A percentile compares a stretch with the other conserved stretches of the same genome.
Conservation (phyloP, 2,113 vertebrate genomes). For the Ceyx margarethae region DNA sequence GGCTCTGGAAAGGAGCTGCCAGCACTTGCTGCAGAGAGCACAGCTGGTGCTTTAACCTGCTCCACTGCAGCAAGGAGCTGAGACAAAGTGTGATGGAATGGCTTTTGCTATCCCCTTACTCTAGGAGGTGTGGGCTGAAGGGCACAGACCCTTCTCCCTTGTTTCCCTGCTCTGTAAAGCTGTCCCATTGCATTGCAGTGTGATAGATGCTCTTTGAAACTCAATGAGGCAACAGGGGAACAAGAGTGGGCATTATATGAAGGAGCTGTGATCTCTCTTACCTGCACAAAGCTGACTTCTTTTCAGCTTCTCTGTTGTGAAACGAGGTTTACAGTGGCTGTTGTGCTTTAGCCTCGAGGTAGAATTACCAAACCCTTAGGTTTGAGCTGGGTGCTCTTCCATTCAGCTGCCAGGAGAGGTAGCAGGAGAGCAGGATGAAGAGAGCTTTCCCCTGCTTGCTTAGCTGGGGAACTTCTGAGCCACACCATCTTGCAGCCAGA, state of each 20-base stretch:
- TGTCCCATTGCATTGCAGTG: not conserved
- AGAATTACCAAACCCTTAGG: not conserved
- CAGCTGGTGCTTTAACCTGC: not conserved
- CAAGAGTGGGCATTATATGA: not conserved
- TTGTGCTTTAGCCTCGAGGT: not conserved
- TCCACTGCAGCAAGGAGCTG: not conserved
- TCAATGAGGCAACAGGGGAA: not conserved
- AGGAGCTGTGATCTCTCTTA: not conserved
- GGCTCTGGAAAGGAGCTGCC: not conserved
- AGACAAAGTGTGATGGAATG: not conserved
- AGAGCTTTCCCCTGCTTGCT: not conserved
- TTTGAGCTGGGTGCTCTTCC: constrained; percentile 11
- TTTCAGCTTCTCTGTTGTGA: not conserved
- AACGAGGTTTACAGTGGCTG: not conserved
- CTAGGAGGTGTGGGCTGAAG: not conserved
- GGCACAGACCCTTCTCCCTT: not conserved
- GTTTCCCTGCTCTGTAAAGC: not conserved
- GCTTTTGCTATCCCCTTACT: constrained; percentile 22
- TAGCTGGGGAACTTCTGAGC: not conserved
- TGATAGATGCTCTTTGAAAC: not conserved
- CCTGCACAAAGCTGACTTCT: not conserved
- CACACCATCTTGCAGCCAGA: not conserved
- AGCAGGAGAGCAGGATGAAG: constrained; percentile 57
- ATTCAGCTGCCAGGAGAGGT: constrained; percentile 59
- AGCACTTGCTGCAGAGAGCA: not conserved